Evolutionary conservation across 2,113 vertebrate genomes (phyloP).

Genomic region (Microcebus griseorufus): DNA sequence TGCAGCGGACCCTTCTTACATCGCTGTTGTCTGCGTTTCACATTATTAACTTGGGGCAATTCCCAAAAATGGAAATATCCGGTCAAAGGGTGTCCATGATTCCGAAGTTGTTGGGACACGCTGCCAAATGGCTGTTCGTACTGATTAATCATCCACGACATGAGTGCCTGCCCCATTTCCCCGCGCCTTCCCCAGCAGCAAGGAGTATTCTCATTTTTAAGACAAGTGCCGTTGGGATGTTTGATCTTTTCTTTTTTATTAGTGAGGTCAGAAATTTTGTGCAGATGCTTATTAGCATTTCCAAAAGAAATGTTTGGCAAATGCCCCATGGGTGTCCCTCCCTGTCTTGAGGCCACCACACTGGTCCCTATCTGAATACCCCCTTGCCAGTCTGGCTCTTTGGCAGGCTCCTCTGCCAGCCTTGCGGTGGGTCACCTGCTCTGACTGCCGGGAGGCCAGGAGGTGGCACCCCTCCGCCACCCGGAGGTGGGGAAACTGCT

Average conservation of each 20-base stretch:
- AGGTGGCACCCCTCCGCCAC: background rate
- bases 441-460: background rate
- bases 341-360: background rate
- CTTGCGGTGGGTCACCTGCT: background rate
- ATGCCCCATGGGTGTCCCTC: background rate
- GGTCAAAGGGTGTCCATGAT: background rate
- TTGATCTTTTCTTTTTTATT: background rate
- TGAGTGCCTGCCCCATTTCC: background rate
- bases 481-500: background rate
- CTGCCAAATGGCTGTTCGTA: background rate
- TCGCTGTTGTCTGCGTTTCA: background rate
- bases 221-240: no score
- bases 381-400: fast-evolving
- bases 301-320: background rate
- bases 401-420: background rate
- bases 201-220: background rate
- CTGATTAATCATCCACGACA: fast-evolving
- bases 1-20: fast-evolving
- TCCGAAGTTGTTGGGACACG: background rate
- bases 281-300: background rate
- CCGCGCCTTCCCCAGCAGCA: fast-evolving
- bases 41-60: background rate
- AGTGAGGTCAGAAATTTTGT: background rate
- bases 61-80: background rate
- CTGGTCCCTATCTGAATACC: background rate